Conservation (phyloP, 30 jellyfish, hydroid and myxozoan genomes). For the Rhopilema esculentum region DNA sequence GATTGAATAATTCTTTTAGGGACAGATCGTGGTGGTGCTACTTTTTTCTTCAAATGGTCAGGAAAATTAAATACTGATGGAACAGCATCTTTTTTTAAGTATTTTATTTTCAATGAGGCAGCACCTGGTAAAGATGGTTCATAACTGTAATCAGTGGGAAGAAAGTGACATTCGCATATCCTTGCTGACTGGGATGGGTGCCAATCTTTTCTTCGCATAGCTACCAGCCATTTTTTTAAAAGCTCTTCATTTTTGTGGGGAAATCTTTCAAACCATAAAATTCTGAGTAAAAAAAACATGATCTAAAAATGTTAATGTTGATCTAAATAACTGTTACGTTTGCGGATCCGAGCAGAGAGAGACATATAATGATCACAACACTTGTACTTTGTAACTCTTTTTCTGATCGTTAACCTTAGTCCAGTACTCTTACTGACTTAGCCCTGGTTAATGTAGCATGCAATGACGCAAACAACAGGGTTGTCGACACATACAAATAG, state of each 20-base stretch:
- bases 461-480: not conserved
- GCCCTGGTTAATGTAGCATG: not conserved
- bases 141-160: constrained; percentile 4
- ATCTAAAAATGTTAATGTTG: no score
- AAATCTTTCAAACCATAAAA: constrained; percentile 34
- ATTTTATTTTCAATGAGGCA: no score
- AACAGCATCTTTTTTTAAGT: no score
- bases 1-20: not conserved
- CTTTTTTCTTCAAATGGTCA: constrained; percentile 9
- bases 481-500: not conserved
- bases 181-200: constrained; percentile 21
- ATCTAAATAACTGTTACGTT: no score
- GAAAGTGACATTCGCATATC: constrained; percentile 29
- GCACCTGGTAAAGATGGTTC: no score
- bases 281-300: no score
- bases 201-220: constrained; percentile 39
- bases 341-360: not conserved
- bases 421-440: not conserved
- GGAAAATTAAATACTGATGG: constrained; percentile 41
- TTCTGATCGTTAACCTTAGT: not conserved
- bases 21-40: no score
- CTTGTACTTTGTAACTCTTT: not conserved
- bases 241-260: constrained; percentile 21
- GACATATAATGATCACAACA: not conserved
- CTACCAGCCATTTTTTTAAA: constrained; percentile 37